Percentiles rank a stretch among this genome's conserved stretches.
phyloP scores from a whole-genome alignment of 2,888 invertebrate genomes.

The Arctia plantaginis region DNA sequence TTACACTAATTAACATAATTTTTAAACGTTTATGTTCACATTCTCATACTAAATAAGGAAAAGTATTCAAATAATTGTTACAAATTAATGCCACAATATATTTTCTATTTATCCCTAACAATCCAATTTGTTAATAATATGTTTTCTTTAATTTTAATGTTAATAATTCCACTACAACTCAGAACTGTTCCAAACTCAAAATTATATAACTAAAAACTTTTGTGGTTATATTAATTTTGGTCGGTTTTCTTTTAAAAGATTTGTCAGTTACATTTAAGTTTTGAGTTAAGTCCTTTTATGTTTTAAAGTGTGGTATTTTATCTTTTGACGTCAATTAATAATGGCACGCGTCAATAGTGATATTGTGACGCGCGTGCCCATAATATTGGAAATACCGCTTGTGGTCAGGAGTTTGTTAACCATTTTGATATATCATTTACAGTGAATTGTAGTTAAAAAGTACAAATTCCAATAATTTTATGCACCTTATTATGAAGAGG shows the following conservation, averaged over 20 bases:
- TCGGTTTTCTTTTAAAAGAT: background rate
- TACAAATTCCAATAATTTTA: background rate
- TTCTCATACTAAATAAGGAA: background rate
- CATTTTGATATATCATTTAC: background rate
- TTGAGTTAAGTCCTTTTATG: background rate
- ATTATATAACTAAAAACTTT: background rate
- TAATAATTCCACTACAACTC: background rate
- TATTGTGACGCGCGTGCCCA: constrained; percentile 13
- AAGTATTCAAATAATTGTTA: background rate
- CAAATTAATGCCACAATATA: too few species aligned
- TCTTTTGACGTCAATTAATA: constrained; percentile 3
- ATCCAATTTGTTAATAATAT: background rate
- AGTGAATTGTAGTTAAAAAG: background rate
- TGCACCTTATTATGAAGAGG: background rate
- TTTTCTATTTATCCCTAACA: background rate
- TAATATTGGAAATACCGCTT: constrained; percentile 12
- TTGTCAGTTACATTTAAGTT: background rate
- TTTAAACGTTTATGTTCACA: background rate
- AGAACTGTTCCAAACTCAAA: background rate
- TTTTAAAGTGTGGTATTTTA: background rate
- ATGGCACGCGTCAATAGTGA: constrained; percentile 23
- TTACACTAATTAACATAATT: too few species aligned
- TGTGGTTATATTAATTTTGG: background rate
- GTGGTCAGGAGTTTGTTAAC: background rate
- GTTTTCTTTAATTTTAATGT: background rate